Evolutionary conservation across 2,888 invertebrate species (phyloP).

Genomic region (Drosophila parthenogenetica): DNA sequence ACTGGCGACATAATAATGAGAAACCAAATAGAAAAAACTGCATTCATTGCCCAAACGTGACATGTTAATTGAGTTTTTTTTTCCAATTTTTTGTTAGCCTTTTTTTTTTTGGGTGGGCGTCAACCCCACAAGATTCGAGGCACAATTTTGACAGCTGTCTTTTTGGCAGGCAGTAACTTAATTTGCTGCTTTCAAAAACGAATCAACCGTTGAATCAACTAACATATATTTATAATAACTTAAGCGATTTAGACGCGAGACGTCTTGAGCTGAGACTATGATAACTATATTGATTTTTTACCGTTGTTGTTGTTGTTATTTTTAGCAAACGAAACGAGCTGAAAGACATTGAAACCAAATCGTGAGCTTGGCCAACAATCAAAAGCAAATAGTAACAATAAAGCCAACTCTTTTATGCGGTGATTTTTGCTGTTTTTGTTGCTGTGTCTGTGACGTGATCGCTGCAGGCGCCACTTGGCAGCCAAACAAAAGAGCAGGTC

Average conservation of each 20-base stretch:
- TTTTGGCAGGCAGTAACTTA: constrained; percentile 47
- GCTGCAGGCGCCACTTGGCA: constrained; percentile 81
- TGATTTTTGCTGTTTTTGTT: constrained; percentile 34
- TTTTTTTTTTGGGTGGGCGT: constrained; percentile 65
- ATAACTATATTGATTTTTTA: constrained; percentile 73
- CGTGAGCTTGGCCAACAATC: constrained; percentile 76
- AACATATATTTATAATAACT: constrained; percentile 43
- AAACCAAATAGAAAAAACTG: constrained; percentile 61
- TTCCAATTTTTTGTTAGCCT: constrained; percentile 23
- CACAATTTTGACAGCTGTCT: constrained; percentile 69
- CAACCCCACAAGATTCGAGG: constrained; percentile 41
- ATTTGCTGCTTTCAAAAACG: constrained; percentile 67
- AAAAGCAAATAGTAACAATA: constrained; percentile 70
- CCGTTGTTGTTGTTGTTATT: not conserved
- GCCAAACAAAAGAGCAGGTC: constrained; percentile 76
- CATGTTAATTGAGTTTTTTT: constrained; percentile 73
- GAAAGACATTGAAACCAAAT: constrained; percentile 77
- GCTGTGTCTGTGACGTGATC: constrained; percentile 82
- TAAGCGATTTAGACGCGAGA: constrained; percentile 18
- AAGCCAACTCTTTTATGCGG: constrained; percentile 47
- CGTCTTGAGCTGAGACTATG: constrained; percentile 17
- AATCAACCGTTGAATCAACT: constrained; percentile 38
- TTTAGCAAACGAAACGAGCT: constrained; percentile 68
- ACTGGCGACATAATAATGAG: constrained; percentile 79
- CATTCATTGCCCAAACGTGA: constrained; percentile 76